Percentiles rank a stretch among this genome's conserved stretches.
phyloP scores from a whole-genome alignment of 2,113 vertebrate genomes.

The Microcebus murinus region DNA sequence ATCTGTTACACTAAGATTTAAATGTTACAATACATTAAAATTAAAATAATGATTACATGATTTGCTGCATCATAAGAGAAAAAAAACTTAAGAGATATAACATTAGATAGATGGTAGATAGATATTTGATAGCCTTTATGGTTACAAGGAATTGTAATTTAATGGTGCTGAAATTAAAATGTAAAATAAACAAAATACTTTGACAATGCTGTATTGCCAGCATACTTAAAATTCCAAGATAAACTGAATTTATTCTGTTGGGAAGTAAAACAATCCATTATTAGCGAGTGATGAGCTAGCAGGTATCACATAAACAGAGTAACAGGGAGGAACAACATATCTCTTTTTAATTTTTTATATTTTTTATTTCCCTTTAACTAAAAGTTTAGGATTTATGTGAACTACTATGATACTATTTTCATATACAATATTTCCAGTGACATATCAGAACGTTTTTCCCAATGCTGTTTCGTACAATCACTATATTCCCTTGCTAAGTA shows the following conservation, averaged over 20 bases:
- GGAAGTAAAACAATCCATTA: not conserved
- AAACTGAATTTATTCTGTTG: not conserved
- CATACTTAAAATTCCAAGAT: not conserved
- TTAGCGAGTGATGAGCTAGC: rapidly evolving
- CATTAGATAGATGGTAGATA: not conserved
- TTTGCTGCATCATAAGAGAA: not conserved
- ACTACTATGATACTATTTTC: not conserved
- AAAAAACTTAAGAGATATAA: not conserved
- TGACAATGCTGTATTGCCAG: not conserved
- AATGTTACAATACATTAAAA: not conserved
- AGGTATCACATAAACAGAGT: not conserved
- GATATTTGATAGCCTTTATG: not conserved
- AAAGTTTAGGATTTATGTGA: not conserved
- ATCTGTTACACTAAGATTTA: not conserved
- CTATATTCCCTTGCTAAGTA: not conserved
- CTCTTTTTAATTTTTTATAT: not conserved
- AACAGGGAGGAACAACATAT: not conserved
- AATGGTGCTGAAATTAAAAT: not conserved
- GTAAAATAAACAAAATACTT: not conserved
- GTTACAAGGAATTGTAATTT: not conserved
- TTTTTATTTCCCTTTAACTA: not conserved
- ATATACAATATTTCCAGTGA: not conserved
- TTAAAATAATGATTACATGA: not conserved
- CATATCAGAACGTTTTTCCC: not conserved
- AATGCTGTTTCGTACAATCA: not conserved